Evolutionary conservation across 2,113 vertebrate species (phyloP).

Genomic region (Muscicapa adusta): DNA sequence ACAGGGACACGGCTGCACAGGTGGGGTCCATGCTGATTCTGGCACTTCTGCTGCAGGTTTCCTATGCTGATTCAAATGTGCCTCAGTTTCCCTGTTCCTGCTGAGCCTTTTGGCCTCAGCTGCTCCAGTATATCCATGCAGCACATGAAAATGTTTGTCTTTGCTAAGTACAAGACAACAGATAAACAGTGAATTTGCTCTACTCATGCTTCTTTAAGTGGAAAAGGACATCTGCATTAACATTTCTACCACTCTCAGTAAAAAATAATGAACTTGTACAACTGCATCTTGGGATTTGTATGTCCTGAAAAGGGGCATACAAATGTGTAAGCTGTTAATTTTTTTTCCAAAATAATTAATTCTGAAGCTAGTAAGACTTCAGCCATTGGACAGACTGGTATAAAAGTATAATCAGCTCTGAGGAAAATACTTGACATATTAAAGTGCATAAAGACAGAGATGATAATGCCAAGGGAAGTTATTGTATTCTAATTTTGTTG

Average conservation of each 20-base stretch:
- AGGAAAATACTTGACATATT: background rate
- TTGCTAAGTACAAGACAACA: background rate
- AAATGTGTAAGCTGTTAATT: background rate
- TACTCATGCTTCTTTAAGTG: background rate
- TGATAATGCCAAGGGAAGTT: background rate
- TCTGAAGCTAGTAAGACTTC: background rate
- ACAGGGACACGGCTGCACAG: background rate
- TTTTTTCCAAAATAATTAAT: background rate
- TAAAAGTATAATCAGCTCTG: background rate
- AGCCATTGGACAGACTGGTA: background rate
- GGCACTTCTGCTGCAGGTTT: background rate
- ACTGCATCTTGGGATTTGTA: background rate
- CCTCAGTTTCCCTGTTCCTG: background rate
- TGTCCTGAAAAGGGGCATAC: background rate
- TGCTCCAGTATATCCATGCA: background rate
- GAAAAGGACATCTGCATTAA: slow-evolving; percentile 27
- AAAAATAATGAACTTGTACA: background rate
- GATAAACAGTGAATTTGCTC: background rate
- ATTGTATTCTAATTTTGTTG: background rate
- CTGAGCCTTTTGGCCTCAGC: background rate
- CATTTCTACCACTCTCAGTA: background rate
- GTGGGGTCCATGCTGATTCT: background rate
- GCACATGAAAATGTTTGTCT: background rate
- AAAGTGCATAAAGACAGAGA: background rate
- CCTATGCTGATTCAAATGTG: background rate